Base-by-base conservation (phyloP, 2,888 invertebrate genomes). In the Acanthoscelides obtectus region DNA sequence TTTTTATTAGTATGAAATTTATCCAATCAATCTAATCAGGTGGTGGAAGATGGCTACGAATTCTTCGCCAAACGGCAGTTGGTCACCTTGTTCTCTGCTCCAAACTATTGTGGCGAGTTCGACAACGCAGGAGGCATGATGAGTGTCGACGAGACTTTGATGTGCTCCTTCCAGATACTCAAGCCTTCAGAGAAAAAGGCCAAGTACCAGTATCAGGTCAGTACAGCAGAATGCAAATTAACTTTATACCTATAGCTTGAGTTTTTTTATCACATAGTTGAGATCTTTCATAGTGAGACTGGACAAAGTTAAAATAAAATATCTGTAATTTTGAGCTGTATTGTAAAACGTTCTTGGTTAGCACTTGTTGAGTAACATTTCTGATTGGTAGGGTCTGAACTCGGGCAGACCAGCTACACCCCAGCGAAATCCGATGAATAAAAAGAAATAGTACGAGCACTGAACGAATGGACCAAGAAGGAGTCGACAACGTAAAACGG, bases 121-220 rank as follows among this genome's bases (percentile, higher is more conserved):
- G 98, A 98, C 86, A 99, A 99, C 85, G 98, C 99, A 70, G 99
- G 99, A 71, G 99, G 98, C 75, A 99, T 99, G 98, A 99, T 99
- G 99, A 96, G 96, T 75, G 99, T 99, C 45, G 99, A 99, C 86
- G 98, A 99, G 85, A 96, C 98, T 74, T 90, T 99, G 70, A 98
- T 99, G 98, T 99, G 99, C 89, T 98, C 98, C 79, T 99, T 99
- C 89, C 99, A 99, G 98, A 99, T 99, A 82, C 88, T 99, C 87
- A 99, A 99, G 87, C 99, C 99, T 82, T 98, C 98, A 75, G 99
- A 99, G 88, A 99, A 99, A 89, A 99, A 99, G 88, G 98, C 99
- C 79, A 99, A 99, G 88, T 99, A 98, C 87, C 96, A 98, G 85
- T 99, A 99, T 87, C 92, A 92, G 81, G 45, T 45, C 45, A 45